phyloP scores from a whole-genome alignment of 2,113 vertebrate genomes.

The Oreotrochilus melanogaster region DNA sequence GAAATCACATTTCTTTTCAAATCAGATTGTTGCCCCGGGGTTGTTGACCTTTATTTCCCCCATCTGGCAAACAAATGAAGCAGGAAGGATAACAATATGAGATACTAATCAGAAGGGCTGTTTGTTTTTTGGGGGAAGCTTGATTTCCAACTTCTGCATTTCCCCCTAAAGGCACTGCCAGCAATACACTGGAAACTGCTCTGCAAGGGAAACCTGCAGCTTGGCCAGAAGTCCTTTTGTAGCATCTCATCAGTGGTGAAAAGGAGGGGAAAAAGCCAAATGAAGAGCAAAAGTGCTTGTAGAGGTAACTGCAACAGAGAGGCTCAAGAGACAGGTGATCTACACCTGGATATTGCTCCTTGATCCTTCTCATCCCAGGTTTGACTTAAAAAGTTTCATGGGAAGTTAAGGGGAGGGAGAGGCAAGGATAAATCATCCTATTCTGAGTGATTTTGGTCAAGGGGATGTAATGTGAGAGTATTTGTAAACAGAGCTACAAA shows the following conservation, averaged over 20 bases:
- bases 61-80: conserved; percentile 83
- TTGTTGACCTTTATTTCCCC: conserved; percentile 75
- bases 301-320: background rate
- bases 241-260: background rate
- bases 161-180: conserved; percentile 54
- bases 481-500: background rate
- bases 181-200: background rate
- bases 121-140: conserved; percentile 44
- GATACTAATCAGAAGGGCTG: conserved; percentile 67
- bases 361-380: background rate
- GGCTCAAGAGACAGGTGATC: background rate
- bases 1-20: conserved; percentile 79
- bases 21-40: conserved; percentile 69
- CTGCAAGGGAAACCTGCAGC: conserved; percentile 15
- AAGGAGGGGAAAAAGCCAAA: background rate
- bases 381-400: background rate
- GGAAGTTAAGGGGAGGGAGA: background rate
- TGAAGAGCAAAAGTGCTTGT: background rate
- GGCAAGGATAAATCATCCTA: background rate
- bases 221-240: background rate
- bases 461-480: background rate
- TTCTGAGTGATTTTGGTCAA: background rate
- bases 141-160: conserved; percentile 53
- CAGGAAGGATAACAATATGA: conserved; percentile 77
- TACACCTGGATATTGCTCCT: background rate